A percentile compares a stretch with the other conserved stretches of the same genome.
Evolutionary conservation across 2,888 invertebrate species (phyloP).

Genomic region (Copidosoma aretas): DNA sequence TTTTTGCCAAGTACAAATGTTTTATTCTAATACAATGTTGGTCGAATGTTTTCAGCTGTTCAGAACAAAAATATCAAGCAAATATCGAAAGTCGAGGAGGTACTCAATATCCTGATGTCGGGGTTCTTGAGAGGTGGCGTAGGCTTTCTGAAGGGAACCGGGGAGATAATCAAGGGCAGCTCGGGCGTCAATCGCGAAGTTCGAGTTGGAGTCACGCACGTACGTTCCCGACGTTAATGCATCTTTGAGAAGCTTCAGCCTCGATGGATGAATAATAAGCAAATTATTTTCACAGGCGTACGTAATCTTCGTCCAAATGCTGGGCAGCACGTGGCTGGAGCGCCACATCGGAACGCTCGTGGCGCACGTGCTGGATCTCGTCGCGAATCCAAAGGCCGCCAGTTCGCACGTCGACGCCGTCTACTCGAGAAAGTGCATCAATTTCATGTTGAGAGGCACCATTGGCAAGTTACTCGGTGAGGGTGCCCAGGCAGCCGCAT

Average conservation of each 20-base stretch:
- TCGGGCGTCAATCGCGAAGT: slow-evolving; percentile 94
- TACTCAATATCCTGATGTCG: slow-evolving; percentile 86
- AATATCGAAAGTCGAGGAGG: slow-evolving; percentile 83
- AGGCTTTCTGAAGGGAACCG: slow-evolving; percentile 90
- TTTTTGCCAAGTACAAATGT: not conserved
- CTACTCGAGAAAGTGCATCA: slow-evolving; percentile 95
- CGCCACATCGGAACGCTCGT: slow-evolving; percentile 85
- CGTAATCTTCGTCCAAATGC: slow-evolving; percentile 90
- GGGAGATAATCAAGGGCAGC: slow-evolving; percentile 94
- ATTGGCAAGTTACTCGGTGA: slow-evolving; percentile 95
- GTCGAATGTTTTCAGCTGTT: slow-evolving; percentile 61
- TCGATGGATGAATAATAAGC: not conserved
- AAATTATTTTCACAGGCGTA: slow-evolving; percentile 75
- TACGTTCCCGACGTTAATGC: slow-evolving; percentile 68
- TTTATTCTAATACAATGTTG: no score
- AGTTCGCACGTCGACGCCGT: slow-evolving; percentile 97
- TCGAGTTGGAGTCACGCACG: slow-evolving; percentile 95
- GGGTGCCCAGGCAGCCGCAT: slow-evolving; percentile 94
- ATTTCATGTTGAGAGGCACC: slow-evolving; percentile 90
- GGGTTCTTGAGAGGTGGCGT: slow-evolving; percentile 94
- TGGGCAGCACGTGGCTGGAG: slow-evolving; percentile 96
- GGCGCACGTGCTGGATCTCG: slow-evolving; percentile 89
- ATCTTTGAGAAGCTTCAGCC: not conserved
- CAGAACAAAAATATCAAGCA: slow-evolving; percentile 72
- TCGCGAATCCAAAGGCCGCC: slow-evolving; percentile 94